Evolutionary conservation across 2,888 invertebrate species (phyloP).

Genomic region (Sphaeridia pumilis): DNA sequence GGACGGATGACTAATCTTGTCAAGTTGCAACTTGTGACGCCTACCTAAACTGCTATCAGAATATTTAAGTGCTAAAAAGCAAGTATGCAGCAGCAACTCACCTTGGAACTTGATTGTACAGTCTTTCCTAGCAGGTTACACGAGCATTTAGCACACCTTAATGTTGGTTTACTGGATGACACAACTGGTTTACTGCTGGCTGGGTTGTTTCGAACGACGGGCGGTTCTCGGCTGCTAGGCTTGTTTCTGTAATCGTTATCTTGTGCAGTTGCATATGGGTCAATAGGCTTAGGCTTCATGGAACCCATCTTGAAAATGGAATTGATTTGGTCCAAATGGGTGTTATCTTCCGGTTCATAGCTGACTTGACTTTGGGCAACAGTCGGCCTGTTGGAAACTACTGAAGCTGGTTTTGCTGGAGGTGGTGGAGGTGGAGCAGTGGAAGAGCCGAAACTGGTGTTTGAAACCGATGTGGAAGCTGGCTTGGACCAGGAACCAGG

Average conservation of each 20-base stretch:
- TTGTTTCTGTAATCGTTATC: no score
- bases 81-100: not conserved
- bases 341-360: slow-evolving; percentile 5
- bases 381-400: not conserved
- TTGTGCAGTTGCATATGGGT: not conserved
- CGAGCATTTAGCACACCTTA: slow-evolving; percentile 6
- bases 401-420: not conserved
- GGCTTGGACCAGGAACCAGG: not conserved
- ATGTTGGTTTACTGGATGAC: slow-evolving; percentile 3
- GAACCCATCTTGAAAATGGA: slow-evolving; percentile 7
- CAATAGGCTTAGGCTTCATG: slow-evolving; percentile 4
- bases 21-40: no score
- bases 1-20: no score
- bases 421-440: not conserved
- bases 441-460: not conserved
- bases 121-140: slow-evolving; percentile 10
- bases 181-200: slow-evolving; percentile 3
- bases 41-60: no score
- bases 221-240: no score
- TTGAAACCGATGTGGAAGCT: not conserved
- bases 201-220: no score
- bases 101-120: slow-evolving; percentile 9
- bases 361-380: not conserved
- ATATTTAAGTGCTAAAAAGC: not conserved
- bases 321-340: slow-evolving; percentile 13